phyloP scores from a whole-genome alignment of 2,888 invertebrate genomes.

The Arctia plantaginis region DNA sequence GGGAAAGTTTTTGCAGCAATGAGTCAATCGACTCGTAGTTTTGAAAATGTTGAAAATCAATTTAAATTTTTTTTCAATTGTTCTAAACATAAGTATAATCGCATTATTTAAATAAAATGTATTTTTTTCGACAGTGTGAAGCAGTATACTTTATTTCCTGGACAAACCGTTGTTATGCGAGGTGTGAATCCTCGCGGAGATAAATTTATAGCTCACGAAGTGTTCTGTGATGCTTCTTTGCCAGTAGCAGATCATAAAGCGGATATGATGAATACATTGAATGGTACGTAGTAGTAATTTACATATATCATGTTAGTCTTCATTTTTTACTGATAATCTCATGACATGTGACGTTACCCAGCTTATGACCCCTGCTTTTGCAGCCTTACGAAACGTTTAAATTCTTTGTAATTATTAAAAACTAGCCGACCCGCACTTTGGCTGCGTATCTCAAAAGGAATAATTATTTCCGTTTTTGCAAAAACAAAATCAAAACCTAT shows the following conservation, averaged over 20 bases:
- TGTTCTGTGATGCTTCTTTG: conserved; percentile 85
- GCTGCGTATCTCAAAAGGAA: too few species aligned
- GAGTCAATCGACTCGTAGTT: neutral
- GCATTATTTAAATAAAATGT: neutral
- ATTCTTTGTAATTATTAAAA: too few species aligned
- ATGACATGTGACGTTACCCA: too few species aligned
- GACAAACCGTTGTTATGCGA: conserved; percentile 91
- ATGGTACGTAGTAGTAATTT: conserved; percentile 55
- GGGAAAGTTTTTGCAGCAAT: neutral
- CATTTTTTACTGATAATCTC: neutral
- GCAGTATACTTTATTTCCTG: conserved; percentile 91
- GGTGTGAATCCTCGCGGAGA: conserved; percentile 91
- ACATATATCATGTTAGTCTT: neutral
- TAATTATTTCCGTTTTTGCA: too few species aligned
- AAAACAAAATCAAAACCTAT: too few species aligned
- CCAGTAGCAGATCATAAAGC: conserved; percentile 65
- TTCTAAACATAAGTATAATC: neutral
- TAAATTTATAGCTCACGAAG: conserved; percentile 88
- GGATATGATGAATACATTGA: conserved; percentile 72
- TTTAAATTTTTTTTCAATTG: neutral
- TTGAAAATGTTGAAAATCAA: neutral
- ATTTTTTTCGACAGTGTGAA: conserved; percentile 64
- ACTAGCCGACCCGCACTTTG: too few species aligned
- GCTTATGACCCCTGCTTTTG: too few species aligned
- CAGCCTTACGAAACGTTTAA: too few species aligned